Conservation (phyloP, 92 coral and sea anemone genomes). For the Parazoanthus swiftii region DNA sequence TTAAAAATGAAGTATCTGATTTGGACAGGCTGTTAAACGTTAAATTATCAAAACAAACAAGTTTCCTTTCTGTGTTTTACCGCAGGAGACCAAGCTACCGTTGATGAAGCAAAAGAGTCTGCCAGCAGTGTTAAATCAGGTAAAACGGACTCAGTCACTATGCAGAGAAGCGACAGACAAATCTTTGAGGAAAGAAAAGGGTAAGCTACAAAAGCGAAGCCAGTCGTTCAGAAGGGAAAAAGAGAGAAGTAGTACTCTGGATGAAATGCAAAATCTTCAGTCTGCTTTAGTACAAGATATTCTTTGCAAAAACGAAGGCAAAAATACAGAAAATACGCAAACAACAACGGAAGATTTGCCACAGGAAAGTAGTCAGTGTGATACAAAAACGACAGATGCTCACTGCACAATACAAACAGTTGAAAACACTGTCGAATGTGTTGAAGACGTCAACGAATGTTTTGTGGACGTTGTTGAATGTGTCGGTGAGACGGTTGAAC, state of each 20-base stretch:
- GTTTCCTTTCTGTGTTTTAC: not conserved
- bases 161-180: not conserved
- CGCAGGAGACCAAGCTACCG: constrained; percentile 18
- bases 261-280: constrained; percentile 33
- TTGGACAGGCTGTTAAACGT: not conserved
- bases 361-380: not conserved
- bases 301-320: not conserved
- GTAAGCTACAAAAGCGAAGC: not conserved
- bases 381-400: not conserved
- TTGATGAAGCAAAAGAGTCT: constrained; percentile 35
- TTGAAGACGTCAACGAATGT: constrained; percentile 8
- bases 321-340: not conserved
- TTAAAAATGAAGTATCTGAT: too few relatives aligned
- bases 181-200: constrained; percentile 6
- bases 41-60: not conserved
- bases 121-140: constrained; percentile 31
- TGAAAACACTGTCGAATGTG: constrained; percentile 22
- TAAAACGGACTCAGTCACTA: constrained; percentile 33
- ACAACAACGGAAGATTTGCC: not conserved
- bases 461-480: constrained; percentile 34
- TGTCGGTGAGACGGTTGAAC: constrained; percentile 10
- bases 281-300: constrained; percentile 32
- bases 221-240: constrained; percentile 30
- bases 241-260: constrained; percentile 28
- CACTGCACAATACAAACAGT: not conserved